Evolutionary conservation across 1,140 invertebrate genomes (phyloP).

Genomic region (Brachionus manjavacas): DNA sequence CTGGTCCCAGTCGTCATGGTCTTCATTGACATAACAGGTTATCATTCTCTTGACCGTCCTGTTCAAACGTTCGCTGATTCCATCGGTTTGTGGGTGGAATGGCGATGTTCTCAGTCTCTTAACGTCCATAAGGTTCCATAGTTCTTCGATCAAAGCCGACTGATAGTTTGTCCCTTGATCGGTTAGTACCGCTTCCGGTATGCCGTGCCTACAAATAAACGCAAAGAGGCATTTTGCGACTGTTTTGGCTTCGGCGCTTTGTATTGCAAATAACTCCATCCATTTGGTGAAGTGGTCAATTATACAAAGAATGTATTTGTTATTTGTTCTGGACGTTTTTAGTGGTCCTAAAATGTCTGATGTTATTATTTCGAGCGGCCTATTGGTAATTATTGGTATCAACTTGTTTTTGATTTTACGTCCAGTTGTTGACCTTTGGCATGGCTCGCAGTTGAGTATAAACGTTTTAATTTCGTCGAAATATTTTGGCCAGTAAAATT

Average conservation of each 20-base stretch:
- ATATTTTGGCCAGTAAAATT: constrained; percentile 6
- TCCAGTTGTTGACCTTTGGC: neutral
- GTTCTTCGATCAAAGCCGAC: constrained; percentile 30
- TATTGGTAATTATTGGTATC: constrained; percentile 4
- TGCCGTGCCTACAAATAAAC: neutral
- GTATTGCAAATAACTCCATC: neutral
- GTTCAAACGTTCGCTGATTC: constrained; percentile 49
- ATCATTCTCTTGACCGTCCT: constrained; percentile 44
- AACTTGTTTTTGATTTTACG: neutral
- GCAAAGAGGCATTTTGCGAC: neutral
- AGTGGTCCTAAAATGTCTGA: too few relatives aligned
- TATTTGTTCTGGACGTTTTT: too few relatives aligned
- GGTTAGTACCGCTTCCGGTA: neutral
- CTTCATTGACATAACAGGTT: neutral
- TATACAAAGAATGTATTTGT: too few relatives aligned
- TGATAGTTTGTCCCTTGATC: neutral
- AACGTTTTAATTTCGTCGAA: neutral
- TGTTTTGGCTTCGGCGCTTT: neutral
- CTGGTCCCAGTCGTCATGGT: neutral
- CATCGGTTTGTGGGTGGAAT: constrained; percentile 50
- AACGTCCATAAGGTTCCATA: neutral
- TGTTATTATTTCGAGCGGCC: too few relatives aligned
- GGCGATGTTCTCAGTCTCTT: constrained; percentile 45
- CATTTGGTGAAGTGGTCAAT: neutral
- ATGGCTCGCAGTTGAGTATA: neutral